phyloP scores from a whole-genome alignment of 2,113 vertebrate species.

The Phaethon lepturus region DNA sequence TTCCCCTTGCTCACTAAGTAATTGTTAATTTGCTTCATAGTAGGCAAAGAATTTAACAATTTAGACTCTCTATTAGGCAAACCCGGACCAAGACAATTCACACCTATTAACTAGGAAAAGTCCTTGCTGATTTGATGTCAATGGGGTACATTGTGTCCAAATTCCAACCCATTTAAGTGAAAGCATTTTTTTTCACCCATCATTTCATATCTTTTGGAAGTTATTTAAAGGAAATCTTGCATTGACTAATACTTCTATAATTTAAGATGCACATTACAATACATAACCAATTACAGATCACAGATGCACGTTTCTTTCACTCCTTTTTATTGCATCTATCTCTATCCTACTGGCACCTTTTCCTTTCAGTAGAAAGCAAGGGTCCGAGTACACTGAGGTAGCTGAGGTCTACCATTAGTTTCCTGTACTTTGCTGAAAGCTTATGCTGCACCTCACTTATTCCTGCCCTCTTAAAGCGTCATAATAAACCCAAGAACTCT shows the following conservation, averaged over 20 bases:
- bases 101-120: neutral
- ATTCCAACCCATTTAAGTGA: neutral
- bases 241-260: neutral
- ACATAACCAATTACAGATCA: neutral
- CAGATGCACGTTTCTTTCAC: neutral
- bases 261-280: neutral
- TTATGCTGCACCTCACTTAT: rapidly evolving
- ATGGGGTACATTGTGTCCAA: neutral
- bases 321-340: neutral
- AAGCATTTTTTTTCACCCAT: neutral
- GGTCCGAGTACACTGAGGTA: rapidly evolving
- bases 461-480: neutral
- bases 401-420: neutral
- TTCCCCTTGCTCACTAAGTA: neutral
- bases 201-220: rapidly evolving
- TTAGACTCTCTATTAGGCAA: neutral
- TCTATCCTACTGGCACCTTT: neutral
- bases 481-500: neutral
- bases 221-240: neutral
- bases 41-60: neutral
- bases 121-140: neutral
- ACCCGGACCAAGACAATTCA: neutral
- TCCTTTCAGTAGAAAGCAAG: neutral
- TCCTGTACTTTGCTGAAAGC: neutral
- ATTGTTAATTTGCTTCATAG: neutral